Conservation (phyloP, 2,797 vertebrate species). For the Ibycter americanus region DNA sequence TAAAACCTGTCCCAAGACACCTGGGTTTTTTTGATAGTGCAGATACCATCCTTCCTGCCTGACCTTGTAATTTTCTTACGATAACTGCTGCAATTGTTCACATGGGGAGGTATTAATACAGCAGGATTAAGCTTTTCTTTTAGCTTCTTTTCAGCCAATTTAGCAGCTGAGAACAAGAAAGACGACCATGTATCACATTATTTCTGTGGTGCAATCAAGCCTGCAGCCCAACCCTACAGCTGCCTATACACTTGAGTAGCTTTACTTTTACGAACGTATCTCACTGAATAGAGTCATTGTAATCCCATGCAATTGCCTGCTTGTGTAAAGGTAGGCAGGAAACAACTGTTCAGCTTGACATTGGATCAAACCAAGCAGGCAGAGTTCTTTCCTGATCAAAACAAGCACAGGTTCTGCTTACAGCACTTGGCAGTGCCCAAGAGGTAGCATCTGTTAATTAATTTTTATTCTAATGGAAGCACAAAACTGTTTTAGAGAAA, state of each 20-base stretch:
- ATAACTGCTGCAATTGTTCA: not conserved
- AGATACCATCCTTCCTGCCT: not conserved
- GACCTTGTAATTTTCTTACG: not conserved
- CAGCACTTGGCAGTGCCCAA: not conserved
- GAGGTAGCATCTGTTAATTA: not conserved
- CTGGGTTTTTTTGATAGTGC: not conserved
- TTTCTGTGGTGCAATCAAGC: not conserved
- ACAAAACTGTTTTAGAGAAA: not conserved
- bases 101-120: not conserved
- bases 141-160: constrained; percentile 8
- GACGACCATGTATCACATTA: not conserved
- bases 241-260: constrained; percentile 5
- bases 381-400: not conserved
- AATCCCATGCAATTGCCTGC: not conserved
- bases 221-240: constrained; percentile 14
- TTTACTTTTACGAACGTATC: not conserved
- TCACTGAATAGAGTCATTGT: not conserved
- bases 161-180: constrained; percentile 23
- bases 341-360: not conserved
- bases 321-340: constrained; percentile 10
- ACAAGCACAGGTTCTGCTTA: not conserved
- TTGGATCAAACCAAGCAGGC: not conserved
- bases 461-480: not conserved
- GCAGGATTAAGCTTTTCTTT: constrained; percentile 9
- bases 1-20: not conserved